phyloP scores from a whole-genome alignment of 2,888 invertebrate genomes.

The Drosophila rubida region DNA sequence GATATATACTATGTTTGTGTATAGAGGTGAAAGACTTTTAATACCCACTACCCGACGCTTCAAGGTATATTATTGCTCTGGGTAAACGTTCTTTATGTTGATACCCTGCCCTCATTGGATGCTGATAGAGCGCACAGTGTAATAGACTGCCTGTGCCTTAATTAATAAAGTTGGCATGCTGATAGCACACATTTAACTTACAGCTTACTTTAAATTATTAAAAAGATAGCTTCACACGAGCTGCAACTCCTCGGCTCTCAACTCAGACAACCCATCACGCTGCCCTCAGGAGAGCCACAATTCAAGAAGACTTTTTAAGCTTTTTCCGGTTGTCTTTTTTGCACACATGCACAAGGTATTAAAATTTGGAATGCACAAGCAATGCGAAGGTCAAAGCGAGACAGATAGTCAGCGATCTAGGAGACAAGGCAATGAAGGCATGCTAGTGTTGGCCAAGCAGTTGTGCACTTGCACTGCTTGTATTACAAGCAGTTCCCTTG shows the following conservation, averaged over 20 bases:
- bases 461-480: not conserved
- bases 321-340: slow-evolving; percentile 43
- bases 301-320: slow-evolving; percentile 43
- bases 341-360: not conserved
- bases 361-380: not conserved
- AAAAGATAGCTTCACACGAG: not conserved
- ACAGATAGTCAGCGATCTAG: not conserved
- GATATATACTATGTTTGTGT: slow-evolving; percentile 9
- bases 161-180: not conserved
- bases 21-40: slow-evolving; percentile 38
- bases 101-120: not conserved
- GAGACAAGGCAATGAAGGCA: not conserved
- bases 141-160: not conserved
- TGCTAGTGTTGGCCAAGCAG: not conserved
- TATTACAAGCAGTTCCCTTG: not conserved
- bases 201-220: not conserved
- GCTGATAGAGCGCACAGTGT: no score
- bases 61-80: not conserved
- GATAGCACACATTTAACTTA: not conserved
- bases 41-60: not conserved
- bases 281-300: slow-evolving; percentile 32
- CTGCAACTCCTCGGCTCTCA: not conserved
- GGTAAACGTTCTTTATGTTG: not conserved
- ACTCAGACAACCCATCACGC: slow-evolving; percentile 1
- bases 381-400: not conserved